phyloP scores from a whole-genome alignment of 1,140 invertebrate genomes.

The Ceratina calcarata region DNA sequence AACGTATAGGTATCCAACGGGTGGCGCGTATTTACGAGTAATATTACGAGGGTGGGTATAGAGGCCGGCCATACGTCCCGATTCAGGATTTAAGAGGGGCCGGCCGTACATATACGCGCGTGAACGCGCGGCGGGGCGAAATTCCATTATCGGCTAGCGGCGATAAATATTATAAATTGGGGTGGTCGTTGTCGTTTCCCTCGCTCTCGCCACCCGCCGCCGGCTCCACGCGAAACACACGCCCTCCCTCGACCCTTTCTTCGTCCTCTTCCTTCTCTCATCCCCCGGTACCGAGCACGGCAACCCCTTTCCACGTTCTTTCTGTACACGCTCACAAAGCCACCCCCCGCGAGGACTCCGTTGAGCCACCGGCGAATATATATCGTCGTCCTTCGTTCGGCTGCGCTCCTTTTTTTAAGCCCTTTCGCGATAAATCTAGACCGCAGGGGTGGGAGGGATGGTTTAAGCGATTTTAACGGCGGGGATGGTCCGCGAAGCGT shows the following conservation, averaged over 20 bases:
- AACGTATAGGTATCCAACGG: not conserved
- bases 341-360: constrained; percentile 46
- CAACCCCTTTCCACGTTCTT: not conserved
- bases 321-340: constrained; percentile 21
- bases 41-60: constrained; percentile 52
- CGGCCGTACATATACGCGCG: constrained; percentile 27
- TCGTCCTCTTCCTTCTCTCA: constrained; percentile 36
- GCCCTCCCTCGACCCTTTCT: constrained; percentile 5
- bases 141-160: constrained; percentile 76
- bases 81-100: constrained; percentile 60
- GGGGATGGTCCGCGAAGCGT: constrained; percentile 57
- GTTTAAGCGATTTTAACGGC: constrained; percentile 72
- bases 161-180: constrained; percentile 79
- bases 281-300: constrained; percentile 6
- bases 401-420: constrained; percentile 57
- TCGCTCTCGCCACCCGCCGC: constrained; percentile 16
- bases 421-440: constrained; percentile 70
- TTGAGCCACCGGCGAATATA: constrained; percentile 48
- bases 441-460: constrained; percentile 46
- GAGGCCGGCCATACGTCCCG: constrained; percentile 54
- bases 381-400: constrained; percentile 54
- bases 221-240: constrained; percentile 48
- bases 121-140: constrained; percentile 60
- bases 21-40: constrained; percentile 52
- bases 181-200: constrained; percentile 39